Base-by-base conservation (phyloP, 2,113 vertebrate species). In the Tragelaphus buxtoni region DNA sequence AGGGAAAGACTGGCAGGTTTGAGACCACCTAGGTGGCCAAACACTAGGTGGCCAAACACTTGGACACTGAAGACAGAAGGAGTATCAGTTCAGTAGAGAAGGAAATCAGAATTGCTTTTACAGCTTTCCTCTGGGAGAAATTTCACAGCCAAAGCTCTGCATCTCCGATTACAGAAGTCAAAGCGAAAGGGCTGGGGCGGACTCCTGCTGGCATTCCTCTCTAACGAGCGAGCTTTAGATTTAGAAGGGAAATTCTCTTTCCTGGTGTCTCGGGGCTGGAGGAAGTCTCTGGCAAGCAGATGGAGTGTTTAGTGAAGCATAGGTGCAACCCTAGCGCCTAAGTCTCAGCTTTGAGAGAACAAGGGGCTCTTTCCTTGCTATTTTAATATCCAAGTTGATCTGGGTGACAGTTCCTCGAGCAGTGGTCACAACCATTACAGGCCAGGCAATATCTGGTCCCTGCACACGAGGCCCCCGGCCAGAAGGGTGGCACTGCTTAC, bases 121-220 rank as follows among this genome's bases (percentile, higher is more conserved):
- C 80, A 81, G 69, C 76, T 90, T 86, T 90, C 65, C 32, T 81
- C 45, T 17, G 49, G 28, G 58, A 94, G 80, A 96, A 92, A 96
- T 24, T 79, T 84, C 55, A 35, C 39, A 76, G n/a, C 42, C 39
- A 89, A 61, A 49, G 60, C 56, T 86, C 80, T 89, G 80, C 53
- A 18, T 92, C 87, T 89, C 47, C 0, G 4, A 30, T 86, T 86
- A 56, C 77, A 89, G 83, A 93, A 95, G 63, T 82, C 93, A 56
- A 51, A 92, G 32, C 17, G 30, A 94, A 58, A 45, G 39, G 74
- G n/a, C 80, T 39, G 9, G 11, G 58, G 76, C 9, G 4, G 24
- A 77, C 1, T 51, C 39, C 80, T 60, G 7, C 2, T 39, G 81
- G 88, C 69, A 56, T 35, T 28, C 74, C 45, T 58, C 63, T 74